These are phyloP conservation scores for Protonemura montana DNA, from an alignment of 2,888 invertebrate species.

Conservation along the genomic window DNA sequence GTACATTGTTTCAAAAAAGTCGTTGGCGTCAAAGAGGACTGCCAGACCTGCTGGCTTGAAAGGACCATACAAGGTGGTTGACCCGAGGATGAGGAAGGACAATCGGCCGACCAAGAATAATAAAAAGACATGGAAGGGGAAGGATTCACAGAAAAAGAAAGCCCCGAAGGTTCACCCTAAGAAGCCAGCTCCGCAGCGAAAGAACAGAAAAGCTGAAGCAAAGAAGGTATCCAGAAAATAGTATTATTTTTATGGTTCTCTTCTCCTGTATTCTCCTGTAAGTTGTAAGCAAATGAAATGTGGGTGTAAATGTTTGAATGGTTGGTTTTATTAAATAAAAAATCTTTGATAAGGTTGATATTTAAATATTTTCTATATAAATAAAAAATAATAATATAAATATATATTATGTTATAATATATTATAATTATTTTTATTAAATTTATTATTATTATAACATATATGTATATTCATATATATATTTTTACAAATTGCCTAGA, in stretches of 20 bases:
- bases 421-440: too few species aligned
- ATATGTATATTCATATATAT: too few species aligned
- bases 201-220: slow-evolving; percentile 28
- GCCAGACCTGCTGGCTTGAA: slow-evolving; percentile 86
- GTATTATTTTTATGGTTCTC: slow-evolving; percentile 1
- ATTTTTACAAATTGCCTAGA: too few species aligned
- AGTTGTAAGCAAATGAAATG: neutral
- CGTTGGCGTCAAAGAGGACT: slow-evolving; percentile 76
- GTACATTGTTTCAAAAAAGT: slow-evolving; percentile 94
- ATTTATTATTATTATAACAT: too few species aligned
- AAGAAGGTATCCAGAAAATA: slow-evolving; percentile 15
- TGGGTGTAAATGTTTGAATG: neutral
- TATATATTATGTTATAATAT: too few species aligned
- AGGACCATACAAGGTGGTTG: slow-evolving; percentile 94
- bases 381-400: too few species aligned
- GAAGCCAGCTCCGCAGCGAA: slow-evolving; percentile 26
- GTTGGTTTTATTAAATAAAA: slow-evolving; percentile 2
- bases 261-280: too few species aligned
- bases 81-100: slow-evolving; percentile 96
- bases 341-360: neutral
- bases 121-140: slow-evolving; percentile 26
- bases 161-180: slow-evolving; percentile 22
- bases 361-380: neutral
- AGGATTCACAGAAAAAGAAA: slow-evolving; percentile 16
- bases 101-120: slow-evolving; percentile 41